phyloP scores from a whole-genome alignment of 2,888 invertebrate species.

The Metellina segmentata region DNA sequence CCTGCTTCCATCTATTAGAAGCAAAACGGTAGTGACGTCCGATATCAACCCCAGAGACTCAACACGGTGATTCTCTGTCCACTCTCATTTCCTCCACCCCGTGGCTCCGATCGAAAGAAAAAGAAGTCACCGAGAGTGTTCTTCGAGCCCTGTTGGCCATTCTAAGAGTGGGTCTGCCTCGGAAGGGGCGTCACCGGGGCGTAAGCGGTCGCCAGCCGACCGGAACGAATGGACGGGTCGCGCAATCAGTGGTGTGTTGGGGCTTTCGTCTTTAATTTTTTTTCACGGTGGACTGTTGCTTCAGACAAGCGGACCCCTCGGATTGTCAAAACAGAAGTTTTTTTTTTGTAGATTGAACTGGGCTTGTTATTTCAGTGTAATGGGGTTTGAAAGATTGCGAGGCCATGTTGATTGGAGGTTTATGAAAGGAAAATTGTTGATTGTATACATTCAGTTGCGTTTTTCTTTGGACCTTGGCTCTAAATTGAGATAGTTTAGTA shows the following conservation, averaged over 20 bases:
- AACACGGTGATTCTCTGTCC: constrained; percentile 17
- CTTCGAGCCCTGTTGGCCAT: constrained; percentile 48
- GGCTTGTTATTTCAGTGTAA: not conserved
- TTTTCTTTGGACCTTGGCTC: too few relatives aligned
- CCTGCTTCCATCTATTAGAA: constrained; percentile 5
- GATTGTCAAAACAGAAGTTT: not conserved
- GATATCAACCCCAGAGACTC: not conserved
- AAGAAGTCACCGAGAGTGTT: constrained; percentile 14
- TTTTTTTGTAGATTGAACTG: not conserved
- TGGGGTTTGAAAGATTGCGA: not conserved
- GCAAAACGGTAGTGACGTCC: constrained; percentile 9
- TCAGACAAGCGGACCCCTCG: too few relatives aligned
- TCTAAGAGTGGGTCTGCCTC: constrained; percentile 6
- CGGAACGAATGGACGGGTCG: constrained; percentile 32
- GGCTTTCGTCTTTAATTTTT: not conserved
- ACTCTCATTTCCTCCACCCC: constrained; percentile 10
- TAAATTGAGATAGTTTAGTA: too few relatives aligned
- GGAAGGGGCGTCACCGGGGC: constrained; percentile 29
- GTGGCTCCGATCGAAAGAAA: constrained; percentile 10
- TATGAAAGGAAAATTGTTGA: not conserved
- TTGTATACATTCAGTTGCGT: too few relatives aligned
- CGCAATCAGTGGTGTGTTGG: not conserved
- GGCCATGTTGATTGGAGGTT: not conserved
- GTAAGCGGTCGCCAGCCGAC: constrained; percentile 28
- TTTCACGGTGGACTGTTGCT: not conserved